phyloP scores from a whole-genome alignment of 1,140 invertebrate genomes.

The Drosophila virilis region DNA sequence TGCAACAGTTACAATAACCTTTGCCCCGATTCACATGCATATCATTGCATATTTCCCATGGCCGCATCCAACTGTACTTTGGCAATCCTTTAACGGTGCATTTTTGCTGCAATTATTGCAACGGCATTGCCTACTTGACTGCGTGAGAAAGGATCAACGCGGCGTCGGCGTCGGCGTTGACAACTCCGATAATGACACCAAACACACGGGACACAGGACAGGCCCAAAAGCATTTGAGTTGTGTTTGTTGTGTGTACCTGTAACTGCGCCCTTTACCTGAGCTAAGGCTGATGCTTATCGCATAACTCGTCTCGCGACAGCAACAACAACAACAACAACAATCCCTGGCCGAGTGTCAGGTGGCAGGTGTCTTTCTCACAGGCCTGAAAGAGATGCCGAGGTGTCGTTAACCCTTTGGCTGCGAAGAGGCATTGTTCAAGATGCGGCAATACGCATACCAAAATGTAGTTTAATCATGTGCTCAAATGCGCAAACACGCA shows the following conservation, averaged over 20 bases:
- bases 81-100: conserved; percentile 69
- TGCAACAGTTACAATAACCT: conserved; percentile 10
- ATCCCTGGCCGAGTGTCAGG: conserved; percentile 25
- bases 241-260: conserved; percentile 13
- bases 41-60: conserved; percentile 42
- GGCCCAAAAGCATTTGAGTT: background rate
- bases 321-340: conserved; percentile 2
- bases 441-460: conserved; percentile 23
- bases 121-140: conserved; percentile 72
- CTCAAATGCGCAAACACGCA: conserved; percentile 79
- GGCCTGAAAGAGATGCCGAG: background rate
- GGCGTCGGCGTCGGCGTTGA: background rate
- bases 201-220: background rate
- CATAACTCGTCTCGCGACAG: conserved; percentile 4
- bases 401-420: conserved; percentile 48
- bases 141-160: conserved; percentile 59
- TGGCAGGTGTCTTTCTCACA: conserved; percentile 48
- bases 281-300: conserved; percentile 23
- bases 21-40: conserved; percentile 47
- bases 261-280: background rate
- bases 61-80: conserved; percentile 49
- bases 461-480: conserved; percentile 82
- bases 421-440: conserved; percentile 24
- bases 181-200: conserved; percentile 29
- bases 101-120: conserved; percentile 63